Evolutionary conservation across 2,113 vertebrate species (phyloP), one percentile per base, ranked within the genome.

Genomic region (Sarotherodon lohbergeri): DNA sequence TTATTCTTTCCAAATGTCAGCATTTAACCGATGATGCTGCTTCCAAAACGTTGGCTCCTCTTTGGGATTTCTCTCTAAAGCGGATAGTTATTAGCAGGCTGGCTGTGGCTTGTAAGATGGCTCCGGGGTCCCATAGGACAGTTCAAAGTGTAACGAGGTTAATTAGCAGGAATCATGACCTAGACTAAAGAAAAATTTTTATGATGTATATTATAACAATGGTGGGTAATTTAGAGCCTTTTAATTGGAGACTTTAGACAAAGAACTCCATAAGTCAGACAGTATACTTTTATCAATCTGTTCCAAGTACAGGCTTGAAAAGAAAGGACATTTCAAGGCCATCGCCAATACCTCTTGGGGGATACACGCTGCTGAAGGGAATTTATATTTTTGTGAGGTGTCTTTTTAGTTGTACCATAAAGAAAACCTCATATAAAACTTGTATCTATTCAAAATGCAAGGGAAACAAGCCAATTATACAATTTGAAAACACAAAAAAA

Each of bases 81-180:
- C 9, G 24, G 57, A 54, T 80, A 55, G 56, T 89, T 84, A 89
- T 91, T 92, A 92, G 19, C 82, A 82, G 63, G 16, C 78, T 55
- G 89, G 50, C 80, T 83, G 52, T 9, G 73, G 57, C 48, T 82
- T 78, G 76, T 73, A 88, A 68, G 86, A 88, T 76, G 88, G 86
- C 88, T 87, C 84, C 16, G 14, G 39, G 83, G 12, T 91, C 93
- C 92, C 91, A 87, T 17, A 88, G 88, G 91, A 90, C 83, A 86
- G 86, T 92, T 91, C 87, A 89, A 85, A 94, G 86, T 86, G 73
- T 93, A 91, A 90, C 36, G 56, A 89, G 91, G 93, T 92, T 92
- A 93, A 95, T 94, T 92, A 90, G 88, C 48, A 84, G 68, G 83
- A 90, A 88, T 68, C 68, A 39, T 43, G 85, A 92, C 82, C 87